Conservation (phyloP, 2,113 vertebrate species). For the Cervus canadensis region DNA sequence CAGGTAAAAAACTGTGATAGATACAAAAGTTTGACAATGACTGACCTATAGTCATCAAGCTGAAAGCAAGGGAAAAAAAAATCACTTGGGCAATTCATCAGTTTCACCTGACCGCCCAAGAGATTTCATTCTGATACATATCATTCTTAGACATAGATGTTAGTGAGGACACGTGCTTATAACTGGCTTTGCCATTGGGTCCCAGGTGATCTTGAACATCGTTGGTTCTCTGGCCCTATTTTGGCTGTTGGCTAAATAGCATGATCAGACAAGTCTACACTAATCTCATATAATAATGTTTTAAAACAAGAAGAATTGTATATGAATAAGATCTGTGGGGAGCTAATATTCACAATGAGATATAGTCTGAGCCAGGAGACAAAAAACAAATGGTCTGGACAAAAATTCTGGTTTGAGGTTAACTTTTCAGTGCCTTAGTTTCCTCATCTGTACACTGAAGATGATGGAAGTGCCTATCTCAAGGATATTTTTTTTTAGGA, state of each 20-base stretch:
- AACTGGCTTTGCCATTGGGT: neutral
- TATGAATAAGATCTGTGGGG: neutral
- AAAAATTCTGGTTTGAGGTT: conserved; percentile 1
- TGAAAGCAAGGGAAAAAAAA: neutral
- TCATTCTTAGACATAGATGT: neutral
- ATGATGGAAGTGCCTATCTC: neutral
- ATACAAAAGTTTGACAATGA: neutral
- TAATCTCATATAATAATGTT: neutral
- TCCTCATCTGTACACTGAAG: neutral
- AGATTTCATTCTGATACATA: neutral
- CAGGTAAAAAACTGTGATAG: neutral
- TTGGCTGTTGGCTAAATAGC: neutral
- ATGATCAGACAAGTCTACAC: neutral
- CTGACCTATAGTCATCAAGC: neutral
- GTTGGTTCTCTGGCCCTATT: neutral
- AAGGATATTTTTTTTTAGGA: neutral
- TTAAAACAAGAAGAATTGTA: neutral
- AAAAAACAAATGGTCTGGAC: neutral
- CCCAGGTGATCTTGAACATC: neutral
- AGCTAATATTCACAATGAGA: neutral
- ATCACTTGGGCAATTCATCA: neutral
- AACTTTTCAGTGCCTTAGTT: neutral
- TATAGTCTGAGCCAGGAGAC: neutral
- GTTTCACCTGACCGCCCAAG: neutral
- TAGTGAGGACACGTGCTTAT: neutral